A percentile compares a stretch with the other conserved stretches of the same genome.
phyloP scores from a whole-genome alignment of 2,113 vertebrate genomes.

The Orientallactaga bullata region DNA sequence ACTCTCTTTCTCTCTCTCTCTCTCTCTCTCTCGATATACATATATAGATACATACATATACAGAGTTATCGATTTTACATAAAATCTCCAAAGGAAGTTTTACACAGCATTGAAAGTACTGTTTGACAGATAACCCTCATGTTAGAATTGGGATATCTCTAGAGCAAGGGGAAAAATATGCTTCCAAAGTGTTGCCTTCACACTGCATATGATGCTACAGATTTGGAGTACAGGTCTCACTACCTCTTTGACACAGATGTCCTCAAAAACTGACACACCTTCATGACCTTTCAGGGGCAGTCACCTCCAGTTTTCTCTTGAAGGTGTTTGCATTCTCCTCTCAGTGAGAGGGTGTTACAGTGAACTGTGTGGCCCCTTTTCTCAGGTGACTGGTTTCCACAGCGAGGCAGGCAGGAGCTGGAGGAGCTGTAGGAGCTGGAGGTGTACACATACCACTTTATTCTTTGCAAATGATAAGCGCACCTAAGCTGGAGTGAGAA shows the following conservation, averaged over 20 bases:
- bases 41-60: neutral
- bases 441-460: neutral
- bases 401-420: neutral
- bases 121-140: neutral
- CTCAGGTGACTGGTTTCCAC: neutral
- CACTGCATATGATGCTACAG: neutral
- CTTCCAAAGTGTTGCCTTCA: neutral
- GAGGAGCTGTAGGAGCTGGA: too few relatives aligned
- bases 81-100: neutral
- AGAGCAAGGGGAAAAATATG: neutral
- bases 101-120: neutral
- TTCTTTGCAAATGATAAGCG: slow-evolving; percentile 20
- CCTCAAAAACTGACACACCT: neutral
- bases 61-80: neutral
- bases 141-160: neutral
- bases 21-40: neutral
- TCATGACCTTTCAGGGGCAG: neutral
- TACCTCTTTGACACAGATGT: neutral
- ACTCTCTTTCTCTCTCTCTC: neutral
- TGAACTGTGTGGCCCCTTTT: neutral
- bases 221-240: neutral
- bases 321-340: neutral
- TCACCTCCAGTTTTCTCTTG: neutral
- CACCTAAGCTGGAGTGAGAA: neutral
- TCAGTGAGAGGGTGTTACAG: neutral